A percentile compares a stretch with the other conserved stretches of the same genome.
Evolutionary conservation across 2,797 vertebrate species (phyloP).

Genomic region (Falco rusticolus): DNA sequence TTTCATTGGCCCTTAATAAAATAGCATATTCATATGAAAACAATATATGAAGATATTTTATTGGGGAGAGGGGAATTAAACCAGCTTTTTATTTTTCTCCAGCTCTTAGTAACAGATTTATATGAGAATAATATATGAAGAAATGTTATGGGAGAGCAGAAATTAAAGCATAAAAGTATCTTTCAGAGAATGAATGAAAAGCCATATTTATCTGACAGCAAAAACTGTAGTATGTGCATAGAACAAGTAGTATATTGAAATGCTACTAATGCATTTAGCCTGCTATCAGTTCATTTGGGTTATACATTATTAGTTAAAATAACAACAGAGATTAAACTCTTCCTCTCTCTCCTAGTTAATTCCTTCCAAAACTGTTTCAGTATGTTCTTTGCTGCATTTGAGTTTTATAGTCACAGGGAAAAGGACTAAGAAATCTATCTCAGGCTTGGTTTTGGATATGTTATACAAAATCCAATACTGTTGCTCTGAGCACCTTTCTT

Average conservation of each 20-base stretch:
- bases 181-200: conserved; percentile 15
- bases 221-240: background rate
- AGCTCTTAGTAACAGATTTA: conserved; percentile 25
- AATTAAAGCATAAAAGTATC: background rate
- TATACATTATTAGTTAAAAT: background rate
- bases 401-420: background rate
- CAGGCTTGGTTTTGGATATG: background rate
- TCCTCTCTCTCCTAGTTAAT: background rate
- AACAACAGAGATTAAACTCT: background rate
- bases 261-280: background rate
- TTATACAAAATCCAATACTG: background rate
- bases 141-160: background rate
- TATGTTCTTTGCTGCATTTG: background rate
- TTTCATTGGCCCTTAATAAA: conserved; percentile 14
- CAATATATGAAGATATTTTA: background rate
- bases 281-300: background rate
- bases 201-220: background rate
- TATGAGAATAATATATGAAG: background rate
- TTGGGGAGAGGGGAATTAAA: background rate
- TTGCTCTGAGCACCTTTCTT: background rate
- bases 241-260: background rate
- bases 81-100: conserved; percentile 27
- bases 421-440: background rate
- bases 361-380: background rate
- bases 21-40: conserved; percentile 2